Evolutionary conservation across 2,113 vertebrate genomes (phyloP).

Genomic region (Toxostoma redivivum): DNA sequence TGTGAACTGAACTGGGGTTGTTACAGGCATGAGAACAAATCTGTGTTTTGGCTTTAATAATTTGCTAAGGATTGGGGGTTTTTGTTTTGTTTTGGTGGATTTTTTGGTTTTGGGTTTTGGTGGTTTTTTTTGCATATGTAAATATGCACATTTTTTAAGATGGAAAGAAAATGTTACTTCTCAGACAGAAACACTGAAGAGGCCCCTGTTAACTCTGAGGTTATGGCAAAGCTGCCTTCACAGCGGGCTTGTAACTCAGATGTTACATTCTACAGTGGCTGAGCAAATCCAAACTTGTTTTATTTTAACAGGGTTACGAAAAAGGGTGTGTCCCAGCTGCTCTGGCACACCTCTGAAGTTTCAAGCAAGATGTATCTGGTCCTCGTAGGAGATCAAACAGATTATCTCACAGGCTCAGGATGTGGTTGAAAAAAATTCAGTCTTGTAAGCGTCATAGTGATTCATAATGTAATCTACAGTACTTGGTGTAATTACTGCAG

Average conservation of each 20-base stretch:
- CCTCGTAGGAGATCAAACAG: conserved; percentile 12
- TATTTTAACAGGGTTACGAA: conserved; percentile 24
- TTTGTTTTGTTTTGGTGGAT: not conserved
- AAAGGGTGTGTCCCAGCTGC: conserved; percentile 13
- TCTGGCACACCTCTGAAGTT: not conserved
- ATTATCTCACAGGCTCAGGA: conserved; percentile 48
- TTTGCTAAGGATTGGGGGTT: not conserved
- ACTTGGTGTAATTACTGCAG: conserved; percentile 28
- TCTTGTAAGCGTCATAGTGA: conserved; percentile 30
- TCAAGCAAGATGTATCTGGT: conserved; percentile 31
- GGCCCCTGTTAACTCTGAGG: not conserved
- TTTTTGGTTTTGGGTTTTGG: not conserved
- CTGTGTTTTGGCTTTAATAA: not conserved
- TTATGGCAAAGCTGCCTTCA: conserved; percentile 2
- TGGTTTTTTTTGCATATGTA: not conserved
- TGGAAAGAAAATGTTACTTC: not conserved
- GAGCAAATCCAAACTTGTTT: conserved; percentile 65
- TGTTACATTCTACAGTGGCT: conserved; percentile 27
- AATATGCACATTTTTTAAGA: conserved; percentile 31
- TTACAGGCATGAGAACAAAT: not conserved
- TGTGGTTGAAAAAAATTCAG: conserved; percentile 36
- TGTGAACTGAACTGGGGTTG: not conserved
- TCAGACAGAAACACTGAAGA: not conserved
- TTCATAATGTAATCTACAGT: conserved; percentile 39
- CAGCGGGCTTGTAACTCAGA: not conserved